phyloP scores from a whole-genome alignment of 2,888 invertebrate genomes.

The Sturmia bella region DNA sequence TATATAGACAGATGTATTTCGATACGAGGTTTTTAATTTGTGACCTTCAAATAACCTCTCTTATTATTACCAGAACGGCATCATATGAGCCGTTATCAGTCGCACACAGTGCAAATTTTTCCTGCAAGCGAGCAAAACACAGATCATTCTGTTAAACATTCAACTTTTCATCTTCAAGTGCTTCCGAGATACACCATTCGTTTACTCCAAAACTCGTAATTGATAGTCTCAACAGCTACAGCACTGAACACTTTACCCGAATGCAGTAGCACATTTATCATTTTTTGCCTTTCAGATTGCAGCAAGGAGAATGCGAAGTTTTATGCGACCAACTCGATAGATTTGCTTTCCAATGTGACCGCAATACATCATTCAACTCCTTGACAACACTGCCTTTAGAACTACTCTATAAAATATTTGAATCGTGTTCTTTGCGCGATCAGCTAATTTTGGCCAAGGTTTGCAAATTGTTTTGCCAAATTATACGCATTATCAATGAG shows the following conservation, averaged over 20 bases:
- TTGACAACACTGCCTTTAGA: constrained; percentile 54
- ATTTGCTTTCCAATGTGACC: neutral
- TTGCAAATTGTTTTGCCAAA: constrained; percentile 53
- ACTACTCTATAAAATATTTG: constrained; percentile 54
- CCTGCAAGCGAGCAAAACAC: no score
- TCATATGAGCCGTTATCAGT: no score
- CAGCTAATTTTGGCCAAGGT: constrained; percentile 57
- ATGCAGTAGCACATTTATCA: neutral
- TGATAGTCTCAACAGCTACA: no score
- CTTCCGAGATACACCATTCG: no score
- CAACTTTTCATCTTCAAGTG: no score
- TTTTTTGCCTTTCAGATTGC: neutral
- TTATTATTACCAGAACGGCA: no score
- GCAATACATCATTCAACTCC: neutral
- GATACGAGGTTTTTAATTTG: no score
- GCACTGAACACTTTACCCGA: neutral
- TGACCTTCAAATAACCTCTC: no score
- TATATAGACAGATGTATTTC: no score
- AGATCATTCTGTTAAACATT: no score
- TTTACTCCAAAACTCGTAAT: no score
- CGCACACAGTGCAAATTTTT: no score
- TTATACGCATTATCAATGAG: constrained; percentile 41
- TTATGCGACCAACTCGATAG: constrained; percentile 2
- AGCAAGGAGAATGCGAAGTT: neutral
- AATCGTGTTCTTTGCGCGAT: constrained; percentile 31